These are phyloP conservation scores for Cheilosia urbana DNA, from an alignment of 2,888 invertebrate species.

Conservation along the genomic window DNA sequence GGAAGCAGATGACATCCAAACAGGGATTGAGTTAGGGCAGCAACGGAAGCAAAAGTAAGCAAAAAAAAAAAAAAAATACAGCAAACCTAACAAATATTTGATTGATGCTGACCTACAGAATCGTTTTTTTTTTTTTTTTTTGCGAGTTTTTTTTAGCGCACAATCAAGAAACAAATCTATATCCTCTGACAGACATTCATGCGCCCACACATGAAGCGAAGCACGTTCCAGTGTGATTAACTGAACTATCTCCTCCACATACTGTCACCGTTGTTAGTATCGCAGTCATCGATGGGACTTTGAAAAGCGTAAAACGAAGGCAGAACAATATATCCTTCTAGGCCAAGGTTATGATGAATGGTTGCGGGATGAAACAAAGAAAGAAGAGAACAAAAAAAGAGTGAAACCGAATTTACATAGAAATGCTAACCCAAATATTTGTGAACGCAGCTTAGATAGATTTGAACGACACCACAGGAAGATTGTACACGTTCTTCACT, in stretches of 20 bases:
- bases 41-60: background rate
- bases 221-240: slow-evolving; percentile 31
- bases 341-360: slow-evolving; percentile 71
- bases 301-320: slow-evolving; percentile 16
- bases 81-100: slow-evolving; percentile 45
- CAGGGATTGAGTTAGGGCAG: background rate
- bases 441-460: slow-evolving; percentile 17
- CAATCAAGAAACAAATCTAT: slow-evolving; percentile 60
- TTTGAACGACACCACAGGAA: slow-evolving; percentile 25
- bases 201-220: slow-evolving; percentile 2
- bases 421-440: slow-evolving; percentile 49
- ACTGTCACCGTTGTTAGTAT: slow-evolving; percentile 22
- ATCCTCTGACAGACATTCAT: slow-evolving; percentile 15
- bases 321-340: slow-evolving; percentile 39
- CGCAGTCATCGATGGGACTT: slow-evolving; percentile 45
- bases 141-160: slow-evolving; percentile 32
- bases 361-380: background rate
- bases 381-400: background rate
- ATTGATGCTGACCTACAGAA: slow-evolving; percentile 70
- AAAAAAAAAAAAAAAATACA: background rate
- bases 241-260: slow-evolving; percentile 16
- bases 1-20: background rate
- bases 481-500: slow-evolving; percentile 30
- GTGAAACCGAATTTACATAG: slow-evolving; percentile 31
- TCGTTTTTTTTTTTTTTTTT: slow-evolving; percentile 25